Conservation (phyloP, 1,140 invertebrate species). For the Tetramorium parvispinum region DNA sequence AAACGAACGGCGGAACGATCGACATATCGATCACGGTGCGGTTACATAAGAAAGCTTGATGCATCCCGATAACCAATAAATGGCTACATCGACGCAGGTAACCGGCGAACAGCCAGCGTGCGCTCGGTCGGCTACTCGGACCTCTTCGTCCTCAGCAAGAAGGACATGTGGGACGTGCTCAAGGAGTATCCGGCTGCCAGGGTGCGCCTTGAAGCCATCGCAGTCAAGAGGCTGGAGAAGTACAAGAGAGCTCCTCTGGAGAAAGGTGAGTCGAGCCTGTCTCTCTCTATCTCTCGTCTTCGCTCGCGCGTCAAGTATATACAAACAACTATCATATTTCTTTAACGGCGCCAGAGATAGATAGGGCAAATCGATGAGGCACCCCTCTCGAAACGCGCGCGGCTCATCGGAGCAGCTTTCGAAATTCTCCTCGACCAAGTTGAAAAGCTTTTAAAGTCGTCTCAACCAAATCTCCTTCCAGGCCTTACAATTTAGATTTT, state of each 20-base stretch:
- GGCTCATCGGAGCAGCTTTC: not conserved
- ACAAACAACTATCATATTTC: constrained; percentile 35
- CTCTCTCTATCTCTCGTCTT: not conserved
- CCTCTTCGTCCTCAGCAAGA: constrained; percentile 99
- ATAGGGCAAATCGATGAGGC: not conserved
- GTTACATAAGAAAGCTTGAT: constrained; percentile 75
- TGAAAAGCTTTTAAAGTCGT: not conserved
- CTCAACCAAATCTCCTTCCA: not conserved
- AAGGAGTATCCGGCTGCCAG: constrained; percentile 99
- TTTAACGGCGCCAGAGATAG: not conserved
- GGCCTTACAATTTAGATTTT: not conserved
- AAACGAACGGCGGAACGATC: constrained; percentile 42
- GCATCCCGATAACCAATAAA: constrained; percentile 84
- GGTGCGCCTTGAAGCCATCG: constrained; percentile 98
- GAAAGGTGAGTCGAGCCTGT: constrained; percentile 89
- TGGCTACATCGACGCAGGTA: constrained; percentile 90
- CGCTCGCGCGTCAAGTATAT: constrained; percentile 18
- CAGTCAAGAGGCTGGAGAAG: constrained; percentile 97
- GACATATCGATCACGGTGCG: constrained; percentile 50
- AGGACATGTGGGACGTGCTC: constrained; percentile 99
- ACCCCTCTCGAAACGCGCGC: not conserved
- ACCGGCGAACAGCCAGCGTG: constrained; percentile 97
- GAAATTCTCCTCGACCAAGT: not conserved
- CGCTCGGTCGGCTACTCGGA: constrained; percentile 99
- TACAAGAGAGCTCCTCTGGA: constrained; percentile 96